Evolutionary conservation across 2,888 invertebrate genomes (phyloP).

Genomic region (Panorpa germanica): DNA sequence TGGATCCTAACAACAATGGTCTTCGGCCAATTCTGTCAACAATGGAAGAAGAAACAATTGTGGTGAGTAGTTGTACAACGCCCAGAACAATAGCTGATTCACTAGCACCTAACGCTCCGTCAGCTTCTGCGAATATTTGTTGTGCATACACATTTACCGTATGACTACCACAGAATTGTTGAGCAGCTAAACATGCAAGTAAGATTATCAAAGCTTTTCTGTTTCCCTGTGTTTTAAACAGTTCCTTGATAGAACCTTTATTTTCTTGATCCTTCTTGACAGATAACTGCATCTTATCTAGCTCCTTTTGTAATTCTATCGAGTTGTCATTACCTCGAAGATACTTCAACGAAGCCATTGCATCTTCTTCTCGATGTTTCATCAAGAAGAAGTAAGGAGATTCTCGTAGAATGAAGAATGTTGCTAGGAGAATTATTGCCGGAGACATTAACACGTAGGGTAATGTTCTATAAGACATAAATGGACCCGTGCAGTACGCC

Average conservation of each 20-base stretch:
- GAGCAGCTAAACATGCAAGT: conserved; percentile 35
- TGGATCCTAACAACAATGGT: conserved; percentile 35
- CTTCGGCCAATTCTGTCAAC: conserved; percentile 41
- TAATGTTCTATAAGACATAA: conserved; percentile 31
- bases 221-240: conserved; percentile 30
- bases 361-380: conserved; percentile 28
- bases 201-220: conserved; percentile 36
- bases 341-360: conserved; percentile 32
- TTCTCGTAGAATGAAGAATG: conserved; percentile 42
- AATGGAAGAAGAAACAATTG: conserved; percentile 32
- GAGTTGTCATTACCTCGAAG: conserved; percentile 31
- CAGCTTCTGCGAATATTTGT: conserved; percentile 37
- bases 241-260: conserved; percentile 28
- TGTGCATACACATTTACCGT: conserved; percentile 37
- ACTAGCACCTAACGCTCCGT: conserved; percentile 26
- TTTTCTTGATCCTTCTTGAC: conserved; percentile 34
- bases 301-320: conserved; percentile 34
- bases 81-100: conserved; percentile 33
- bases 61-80: conserved; percentile 31
- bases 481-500: conserved; percentile 37
- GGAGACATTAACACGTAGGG: conserved; percentile 34
- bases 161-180: conserved; percentile 40
- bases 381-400: conserved; percentile 39
- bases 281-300: conserved; percentile 30
- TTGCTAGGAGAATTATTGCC: conserved; percentile 32